Evolutionary conservation across 2,888 invertebrate species (phyloP), one percentile per base, ranked within the genome.

Genomic region (Helleia helle): DNA sequence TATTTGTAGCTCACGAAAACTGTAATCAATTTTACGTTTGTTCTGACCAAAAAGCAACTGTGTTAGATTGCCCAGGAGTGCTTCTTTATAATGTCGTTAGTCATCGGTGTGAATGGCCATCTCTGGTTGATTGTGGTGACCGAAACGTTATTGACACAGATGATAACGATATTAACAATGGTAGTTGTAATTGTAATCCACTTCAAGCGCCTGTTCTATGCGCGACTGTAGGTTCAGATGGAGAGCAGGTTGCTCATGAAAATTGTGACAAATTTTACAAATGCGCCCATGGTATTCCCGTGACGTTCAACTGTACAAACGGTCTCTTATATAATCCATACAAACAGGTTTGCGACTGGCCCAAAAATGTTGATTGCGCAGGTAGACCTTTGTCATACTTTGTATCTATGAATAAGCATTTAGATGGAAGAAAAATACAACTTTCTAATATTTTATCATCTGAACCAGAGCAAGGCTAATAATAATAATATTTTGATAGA

Each of bases 21-120:
- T 66, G 66, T 37, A 60, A 62, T 30, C 48, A 65, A 30, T 65
- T 62, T 43, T 65, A 62, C 36, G 54, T 52, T n/a, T 67, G 66
- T n/a, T 24, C 25, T 6, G 4, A 51, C 1, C 60, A 61, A 3
- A 15, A 8, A 3, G 59, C 60, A 0, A 53, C 58, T 1, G 41
- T 49, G 0, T 1, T 56, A 1, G 27, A 13, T 1, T 68, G 68
- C 34, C 46, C 48, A 1, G 36, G 9, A 3, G 41, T 38, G 2
- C 51, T 62, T 0, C 15, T 59, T 0, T 65, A 55, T 36, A 59
- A 63, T 25, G 57, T 60, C 0, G 27, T 42, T 5, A 55, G 18
- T 2, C 46, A 58, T 26, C 37, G 48, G 13, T 64, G 65, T 28
- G 65, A 65, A 34, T 65, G 58, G 58, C 59, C 59, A 0, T 41